Evolutionary conservation across 2,888 invertebrate genomes (phyloP).

Genomic region (Cantharis lateralis): DNA sequence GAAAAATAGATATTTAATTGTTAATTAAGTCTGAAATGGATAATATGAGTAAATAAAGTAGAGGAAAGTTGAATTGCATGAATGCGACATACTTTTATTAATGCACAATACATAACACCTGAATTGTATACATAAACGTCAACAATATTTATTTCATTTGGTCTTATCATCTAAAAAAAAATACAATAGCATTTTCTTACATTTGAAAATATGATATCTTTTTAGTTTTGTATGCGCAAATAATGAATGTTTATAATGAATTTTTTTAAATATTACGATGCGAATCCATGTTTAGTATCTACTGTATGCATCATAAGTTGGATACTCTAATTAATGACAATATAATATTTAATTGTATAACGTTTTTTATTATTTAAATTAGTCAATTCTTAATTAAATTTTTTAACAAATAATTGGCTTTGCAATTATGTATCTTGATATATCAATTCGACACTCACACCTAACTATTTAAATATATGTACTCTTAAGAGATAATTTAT

Average conservation of each 20-base stretch:
- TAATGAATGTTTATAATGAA: not conserved
- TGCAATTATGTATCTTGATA: conserved; percentile 15
- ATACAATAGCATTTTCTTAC: conserved; percentile 45
- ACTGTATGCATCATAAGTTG: not conserved
- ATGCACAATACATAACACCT: conserved; percentile 59
- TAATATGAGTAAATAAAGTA: not conserved
- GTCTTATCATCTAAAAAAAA: conserved; percentile 48
- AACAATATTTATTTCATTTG: conserved; percentile 52
- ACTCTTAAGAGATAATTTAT: conserved; percentile 29
- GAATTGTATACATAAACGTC: conserved; percentile 58
- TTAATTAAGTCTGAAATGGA: too few relatives aligned
- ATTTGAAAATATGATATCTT: conserved; percentile 24
- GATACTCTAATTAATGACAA: conserved; percentile 3
- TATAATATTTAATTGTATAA: not conserved
- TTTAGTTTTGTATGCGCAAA: conserved; percentile 14
- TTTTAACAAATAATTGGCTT: conserved; percentile 5
- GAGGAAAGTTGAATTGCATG: not conserved
- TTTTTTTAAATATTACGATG: conserved; percentile 2
- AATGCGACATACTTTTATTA: conserved; percentile 52
- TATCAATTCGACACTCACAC: conserved; percentile 23
- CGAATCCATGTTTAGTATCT: conserved; percentile 12
- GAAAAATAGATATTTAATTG: too few relatives aligned
- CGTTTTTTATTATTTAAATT: conserved; percentile 4
- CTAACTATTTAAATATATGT: conserved; percentile 22
- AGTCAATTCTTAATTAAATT: not conserved